A percentile compares a stretch with the other conserved stretches of the same genome.
These are phyloP conservation scores for Bellardia bayeri DNA, from an alignment of 2,888 invertebrate species.

Conservation along the genomic window DNA sequence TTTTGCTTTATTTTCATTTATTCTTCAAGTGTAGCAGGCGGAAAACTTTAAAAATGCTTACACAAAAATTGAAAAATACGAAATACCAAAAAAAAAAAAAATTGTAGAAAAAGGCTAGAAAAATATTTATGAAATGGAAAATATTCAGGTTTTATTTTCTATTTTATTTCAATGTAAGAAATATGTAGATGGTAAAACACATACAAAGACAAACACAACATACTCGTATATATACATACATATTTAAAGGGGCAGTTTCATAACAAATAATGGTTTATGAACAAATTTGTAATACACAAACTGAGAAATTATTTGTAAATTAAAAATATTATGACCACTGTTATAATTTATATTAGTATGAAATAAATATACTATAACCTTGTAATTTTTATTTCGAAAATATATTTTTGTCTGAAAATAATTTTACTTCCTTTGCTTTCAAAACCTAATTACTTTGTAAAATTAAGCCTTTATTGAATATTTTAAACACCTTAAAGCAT, in stretches of 20 bases:
- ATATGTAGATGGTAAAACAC: background rate
- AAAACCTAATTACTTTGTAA: too few species aligned
- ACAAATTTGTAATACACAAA: too few species aligned
- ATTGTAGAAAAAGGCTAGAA: background rate
- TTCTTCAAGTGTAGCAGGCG: conserved; percentile 25
- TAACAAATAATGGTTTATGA: too few species aligned
- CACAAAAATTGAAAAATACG: background rate
- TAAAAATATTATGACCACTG: too few species aligned
- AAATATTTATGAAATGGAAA: conserved; percentile 19
- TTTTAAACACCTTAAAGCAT: background rate
- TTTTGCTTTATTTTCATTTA: conserved; percentile 19
- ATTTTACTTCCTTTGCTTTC: too few species aligned
- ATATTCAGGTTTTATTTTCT: background rate
- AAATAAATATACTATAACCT: too few species aligned
- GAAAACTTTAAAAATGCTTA: conserved; percentile 29
- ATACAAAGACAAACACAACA: background rate
- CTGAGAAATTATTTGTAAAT: too few species aligned
- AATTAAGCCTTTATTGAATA: too few species aligned
- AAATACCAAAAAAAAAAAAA: background rate
- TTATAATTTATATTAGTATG: too few species aligned
- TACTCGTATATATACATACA: background rate
- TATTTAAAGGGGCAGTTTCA: background rate
- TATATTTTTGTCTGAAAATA: too few species aligned
- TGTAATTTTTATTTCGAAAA: too few species aligned
- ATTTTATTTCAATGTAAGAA: too few species aligned